A percentile compares a stretch with the other conserved stretches of the same genome.
Evolutionary conservation across 2,888 invertebrate genomes (phyloP).

Genomic region (Cremastinae sp.): DNA sequence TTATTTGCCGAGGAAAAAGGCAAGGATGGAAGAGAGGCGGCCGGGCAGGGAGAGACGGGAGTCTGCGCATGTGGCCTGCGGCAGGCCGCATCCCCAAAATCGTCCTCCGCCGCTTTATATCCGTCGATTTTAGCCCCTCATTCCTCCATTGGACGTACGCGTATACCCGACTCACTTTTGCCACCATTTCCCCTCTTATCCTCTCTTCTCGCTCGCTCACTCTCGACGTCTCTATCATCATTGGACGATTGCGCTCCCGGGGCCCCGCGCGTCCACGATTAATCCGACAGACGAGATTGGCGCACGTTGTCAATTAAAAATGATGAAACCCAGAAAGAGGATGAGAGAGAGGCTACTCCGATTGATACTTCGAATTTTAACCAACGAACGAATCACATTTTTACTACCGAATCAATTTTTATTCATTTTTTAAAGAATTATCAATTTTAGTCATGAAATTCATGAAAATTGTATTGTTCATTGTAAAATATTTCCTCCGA

Average conservation of each 20-base stretch:
- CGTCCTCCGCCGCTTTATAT: conserved; percentile 21
- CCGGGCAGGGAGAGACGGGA: conserved; percentile 20
- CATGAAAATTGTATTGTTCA: too few species aligned
- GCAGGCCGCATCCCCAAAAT: conserved; percentile 49
- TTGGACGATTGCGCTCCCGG: conserved; percentile 53
- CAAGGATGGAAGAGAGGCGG: not conserved
- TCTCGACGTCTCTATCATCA: not conserved
- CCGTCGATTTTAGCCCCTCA: conserved; percentile 56
- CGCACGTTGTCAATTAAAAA: conserved; percentile 78
- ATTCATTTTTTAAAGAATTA: too few species aligned
- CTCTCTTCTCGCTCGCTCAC: not conserved
- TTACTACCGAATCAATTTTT: too few species aligned
- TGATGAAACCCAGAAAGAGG: conserved; percentile 70
- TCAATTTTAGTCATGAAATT: too few species aligned
- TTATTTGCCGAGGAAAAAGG: conserved; percentile 53
- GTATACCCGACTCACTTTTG: conserved; percentile 64
- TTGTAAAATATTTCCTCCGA: too few species aligned
- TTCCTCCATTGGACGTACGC: conserved; percentile 18
- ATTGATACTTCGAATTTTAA: too few species aligned
- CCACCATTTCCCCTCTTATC: conserved; percentile 51
- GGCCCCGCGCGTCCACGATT: conserved; percentile 67
- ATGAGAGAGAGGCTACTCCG: conserved; percentile 11
- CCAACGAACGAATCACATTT: too few species aligned
- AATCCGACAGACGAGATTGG: conserved; percentile 76
- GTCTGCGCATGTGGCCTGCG: conserved; percentile 55